Evolutionary conservation across 2,113 vertebrate genomes (phyloP).

Genomic region (Cynoglossus semilaevis): DNA sequence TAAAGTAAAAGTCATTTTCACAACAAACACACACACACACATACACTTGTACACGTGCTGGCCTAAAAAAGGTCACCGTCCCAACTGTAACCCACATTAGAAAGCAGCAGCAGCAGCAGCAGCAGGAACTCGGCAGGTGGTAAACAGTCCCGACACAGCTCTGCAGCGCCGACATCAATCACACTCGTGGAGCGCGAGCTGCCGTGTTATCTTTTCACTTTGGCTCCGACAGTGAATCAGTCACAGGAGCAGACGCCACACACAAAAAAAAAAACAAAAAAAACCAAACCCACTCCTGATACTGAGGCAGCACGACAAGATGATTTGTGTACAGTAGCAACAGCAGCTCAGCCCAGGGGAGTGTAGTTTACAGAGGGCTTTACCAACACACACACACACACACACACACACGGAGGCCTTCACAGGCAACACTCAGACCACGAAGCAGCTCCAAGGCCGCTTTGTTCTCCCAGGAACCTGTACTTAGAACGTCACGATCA

Average conservation of each 20-base stretch:
- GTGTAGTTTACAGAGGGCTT: slow-evolving; percentile 48
- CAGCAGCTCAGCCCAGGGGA: slow-evolving; percentile 39
- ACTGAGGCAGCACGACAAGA: slow-evolving; percentile 51
- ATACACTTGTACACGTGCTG: slow-evolving; percentile 41
- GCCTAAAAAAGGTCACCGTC: slow-evolving; percentile 36
- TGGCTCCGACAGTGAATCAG: slow-evolving; percentile 1
- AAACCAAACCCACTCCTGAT: slow-evolving; percentile 23
- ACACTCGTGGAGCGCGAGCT: slow-evolving; percentile 27
- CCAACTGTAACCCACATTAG: slow-evolving; percentile 34
- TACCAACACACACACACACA: slow-evolving; percentile 42
- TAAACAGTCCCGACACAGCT: too few species aligned
- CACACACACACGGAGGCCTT: slow-evolving; percentile 41
- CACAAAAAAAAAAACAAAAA: slow-evolving; percentile 1
- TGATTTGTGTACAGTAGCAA: slow-evolving; percentile 66
- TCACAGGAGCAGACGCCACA: background rate
- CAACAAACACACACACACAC: slow-evolving; percentile 8
- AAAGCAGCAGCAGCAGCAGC: slow-evolving; percentile 24
- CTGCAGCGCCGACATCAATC: slow-evolving; percentile 36
- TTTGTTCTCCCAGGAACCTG: slow-evolving; percentile 54
- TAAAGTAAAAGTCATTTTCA: background rate
- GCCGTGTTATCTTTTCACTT: slow-evolving; percentile 20
- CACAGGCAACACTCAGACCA: slow-evolving; percentile 34
- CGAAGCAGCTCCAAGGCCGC: slow-evolving; percentile 30
- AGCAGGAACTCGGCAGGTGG: too few species aligned
- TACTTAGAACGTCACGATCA: slow-evolving; percentile 67